Conservation (phyloP, 1,140 invertebrate genomes). For the Triops longicaudatus region DNA sequence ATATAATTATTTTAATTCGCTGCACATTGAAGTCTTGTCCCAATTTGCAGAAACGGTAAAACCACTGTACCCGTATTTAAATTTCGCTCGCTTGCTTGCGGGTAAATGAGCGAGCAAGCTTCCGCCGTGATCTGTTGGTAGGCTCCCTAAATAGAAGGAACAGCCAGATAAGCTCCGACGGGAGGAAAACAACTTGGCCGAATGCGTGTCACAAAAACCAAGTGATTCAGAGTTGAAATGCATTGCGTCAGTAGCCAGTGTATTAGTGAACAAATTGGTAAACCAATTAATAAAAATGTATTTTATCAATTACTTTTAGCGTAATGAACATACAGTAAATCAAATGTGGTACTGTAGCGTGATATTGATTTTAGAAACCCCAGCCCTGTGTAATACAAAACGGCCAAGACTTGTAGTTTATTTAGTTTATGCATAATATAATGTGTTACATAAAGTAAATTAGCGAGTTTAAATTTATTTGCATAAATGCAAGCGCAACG, state of each 20-base stretch:
- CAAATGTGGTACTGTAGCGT: neutral
- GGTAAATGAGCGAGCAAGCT: neutral
- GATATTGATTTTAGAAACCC: neutral
- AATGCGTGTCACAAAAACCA: neutral
- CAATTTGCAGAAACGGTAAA: neutral
- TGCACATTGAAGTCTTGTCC: too few relatives aligned
- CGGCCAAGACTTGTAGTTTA: neutral
- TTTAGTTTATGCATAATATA: too few relatives aligned
- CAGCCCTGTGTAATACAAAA: too few relatives aligned
- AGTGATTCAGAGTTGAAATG: neutral
- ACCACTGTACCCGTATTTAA: neutral
- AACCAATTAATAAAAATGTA: neutral
- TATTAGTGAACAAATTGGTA: neutral
- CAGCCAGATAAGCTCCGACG: neutral
- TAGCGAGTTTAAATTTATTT: too few relatives aligned
- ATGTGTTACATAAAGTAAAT: too few relatives aligned
- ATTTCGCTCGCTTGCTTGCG: neutral
- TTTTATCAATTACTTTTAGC: too few relatives aligned
- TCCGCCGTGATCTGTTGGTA: neutral
- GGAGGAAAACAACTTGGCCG: conserved; percentile 2
- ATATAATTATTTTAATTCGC: too few relatives aligned
- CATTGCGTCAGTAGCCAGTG: neutral
- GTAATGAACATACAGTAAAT: neutral
- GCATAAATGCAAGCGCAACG: too few relatives aligned
- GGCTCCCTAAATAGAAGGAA: neutral